Evolutionary conservation across 2,888 invertebrate species (phyloP).

Genomic region (Lumbricus terrestris): DNA sequence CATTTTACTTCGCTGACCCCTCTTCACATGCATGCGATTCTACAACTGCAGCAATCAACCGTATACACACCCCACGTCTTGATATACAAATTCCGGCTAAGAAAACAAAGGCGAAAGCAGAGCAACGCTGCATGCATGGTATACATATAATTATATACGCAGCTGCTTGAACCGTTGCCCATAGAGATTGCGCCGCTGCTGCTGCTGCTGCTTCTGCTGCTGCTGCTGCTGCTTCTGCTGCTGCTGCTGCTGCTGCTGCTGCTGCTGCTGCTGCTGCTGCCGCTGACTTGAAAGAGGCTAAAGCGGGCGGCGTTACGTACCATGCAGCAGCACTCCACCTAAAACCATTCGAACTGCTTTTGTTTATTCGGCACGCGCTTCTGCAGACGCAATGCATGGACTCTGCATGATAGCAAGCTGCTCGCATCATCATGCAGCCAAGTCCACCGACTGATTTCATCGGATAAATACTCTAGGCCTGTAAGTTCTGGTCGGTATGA

Average conservation of each 20-base stretch:
- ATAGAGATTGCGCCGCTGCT: background rate
- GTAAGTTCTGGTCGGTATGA: no score
- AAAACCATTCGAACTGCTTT: background rate
- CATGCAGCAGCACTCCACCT: no score
- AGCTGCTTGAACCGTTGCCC: background rate
- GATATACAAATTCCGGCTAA: background rate
- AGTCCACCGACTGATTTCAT: background rate
- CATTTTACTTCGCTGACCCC: background rate
- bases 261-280: no score
- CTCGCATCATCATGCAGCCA: background rate
- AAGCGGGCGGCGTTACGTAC: background rate
- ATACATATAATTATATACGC: no score
- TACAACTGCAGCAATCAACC: background rate
- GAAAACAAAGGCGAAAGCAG: background rate
- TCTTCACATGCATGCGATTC: rapidly evolving
- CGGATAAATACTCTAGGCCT: background rate
- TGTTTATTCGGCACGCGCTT: background rate
- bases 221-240: no score
- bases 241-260: background rate
- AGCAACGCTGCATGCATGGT: no score
- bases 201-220: no score
- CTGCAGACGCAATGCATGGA: no score
- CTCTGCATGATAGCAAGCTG: background rate
- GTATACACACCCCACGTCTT: background rate
- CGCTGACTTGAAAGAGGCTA: background rate